Conservation (phyloP, 2,888 invertebrate species). For the Pandemis heparana region DNA sequence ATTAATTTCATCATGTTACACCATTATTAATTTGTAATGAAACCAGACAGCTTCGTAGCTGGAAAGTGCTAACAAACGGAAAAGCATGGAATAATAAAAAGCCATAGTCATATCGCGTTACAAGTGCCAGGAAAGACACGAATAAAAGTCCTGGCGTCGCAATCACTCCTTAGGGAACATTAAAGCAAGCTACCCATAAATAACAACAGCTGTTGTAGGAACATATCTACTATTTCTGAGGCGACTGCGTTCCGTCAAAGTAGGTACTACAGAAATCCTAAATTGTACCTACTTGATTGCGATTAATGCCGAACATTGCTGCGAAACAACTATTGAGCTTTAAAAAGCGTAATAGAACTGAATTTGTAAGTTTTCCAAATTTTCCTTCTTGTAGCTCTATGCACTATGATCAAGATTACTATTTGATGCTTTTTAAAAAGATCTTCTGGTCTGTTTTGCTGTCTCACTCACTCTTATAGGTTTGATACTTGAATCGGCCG, state of each 20-base stretch:
- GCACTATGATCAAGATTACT: too few relatives aligned
- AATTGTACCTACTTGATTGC: too few relatives aligned
- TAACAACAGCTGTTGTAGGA: slow-evolving; percentile 17
- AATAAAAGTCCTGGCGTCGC: slow-evolving; percentile 34
- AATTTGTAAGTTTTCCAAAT: background rate
- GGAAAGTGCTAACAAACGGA: slow-evolving; percentile 22
- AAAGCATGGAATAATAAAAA: slow-evolving; percentile 28
- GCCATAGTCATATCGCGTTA: slow-evolving; percentile 32
- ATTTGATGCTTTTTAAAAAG: too few relatives aligned
- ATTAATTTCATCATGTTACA: slow-evolving; percentile 30
- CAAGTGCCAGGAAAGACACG: slow-evolving; percentile 14
- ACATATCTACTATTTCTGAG: background rate
- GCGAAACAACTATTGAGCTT: too few relatives aligned
- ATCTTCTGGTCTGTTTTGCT: too few relatives aligned
- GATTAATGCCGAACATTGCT: too few relatives aligned
- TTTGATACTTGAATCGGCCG: too few relatives aligned
- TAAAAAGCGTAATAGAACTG: too few relatives aligned
- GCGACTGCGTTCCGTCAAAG: background rate
- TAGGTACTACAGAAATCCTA: too few relatives aligned
- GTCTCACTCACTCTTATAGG: too few relatives aligned
- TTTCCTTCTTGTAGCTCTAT: background rate
- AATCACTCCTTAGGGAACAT: slow-evolving; percentile 40
- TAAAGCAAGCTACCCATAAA: slow-evolving; percentile 33
- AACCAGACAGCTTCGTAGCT: slow-evolving; percentile 18
- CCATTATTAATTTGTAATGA: slow-evolving; percentile 24